phyloP scores from a whole-genome alignment of 2,797 vertebrate genomes.

The Tauraco hartlaubi region DNA sequence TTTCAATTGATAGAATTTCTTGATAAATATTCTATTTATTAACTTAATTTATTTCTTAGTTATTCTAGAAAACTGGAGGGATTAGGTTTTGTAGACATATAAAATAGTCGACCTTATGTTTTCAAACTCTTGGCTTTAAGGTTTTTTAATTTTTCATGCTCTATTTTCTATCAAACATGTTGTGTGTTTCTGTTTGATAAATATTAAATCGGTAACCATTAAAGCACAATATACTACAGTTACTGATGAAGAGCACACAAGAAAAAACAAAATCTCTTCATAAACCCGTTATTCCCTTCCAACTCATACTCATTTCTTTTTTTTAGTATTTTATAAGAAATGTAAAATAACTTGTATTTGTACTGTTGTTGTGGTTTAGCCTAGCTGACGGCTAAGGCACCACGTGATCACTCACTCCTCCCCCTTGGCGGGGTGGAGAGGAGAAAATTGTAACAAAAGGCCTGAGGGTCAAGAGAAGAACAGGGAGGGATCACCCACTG shows the following conservation, averaged over 20 bases:
- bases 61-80: background rate
- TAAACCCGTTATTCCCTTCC: background rate
- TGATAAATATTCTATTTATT: background rate
- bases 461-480: no score
- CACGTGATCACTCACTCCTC: no score
- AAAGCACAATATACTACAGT: background rate
- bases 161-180: background rate
- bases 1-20: background rate
- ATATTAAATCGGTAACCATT: background rate
- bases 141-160: background rate
- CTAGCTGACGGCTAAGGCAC: no score
- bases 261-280: background rate
- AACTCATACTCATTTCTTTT: background rate
- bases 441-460: no score
- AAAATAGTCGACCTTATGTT: background rate
- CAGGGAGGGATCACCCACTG: no score
- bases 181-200: background rate
- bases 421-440: no score
- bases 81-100: background rate
- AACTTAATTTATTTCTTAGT: background rate
- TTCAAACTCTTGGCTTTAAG: background rate
- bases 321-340: background rate
- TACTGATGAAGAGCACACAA: background rate
- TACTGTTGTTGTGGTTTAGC: no score
- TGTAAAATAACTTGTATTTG: background rate